A percentile compares a stretch with the other conserved stretches of the same genome.
Evolutionary conservation across 1,140 invertebrate genomes (phyloP).

Genomic region (Leptopilina boulardi): DNA sequence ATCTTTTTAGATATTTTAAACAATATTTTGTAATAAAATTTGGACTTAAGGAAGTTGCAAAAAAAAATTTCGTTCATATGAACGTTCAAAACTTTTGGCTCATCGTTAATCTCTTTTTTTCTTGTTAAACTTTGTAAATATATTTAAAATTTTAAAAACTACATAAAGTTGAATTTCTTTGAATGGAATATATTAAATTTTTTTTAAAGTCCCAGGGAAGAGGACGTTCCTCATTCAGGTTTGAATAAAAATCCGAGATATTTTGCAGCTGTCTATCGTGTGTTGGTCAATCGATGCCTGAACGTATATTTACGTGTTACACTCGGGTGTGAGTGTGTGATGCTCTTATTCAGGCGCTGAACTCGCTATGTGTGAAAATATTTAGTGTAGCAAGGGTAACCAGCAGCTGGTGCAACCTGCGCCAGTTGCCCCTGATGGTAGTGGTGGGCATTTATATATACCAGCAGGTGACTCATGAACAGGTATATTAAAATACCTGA

Average conservation of each 20-base stretch:
- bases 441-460: neutral
- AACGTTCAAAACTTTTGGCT: too few species aligned
- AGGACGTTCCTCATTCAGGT: neutral
- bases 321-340: neutral
- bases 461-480: slow-evolving; percentile 24
- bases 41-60: too few species aligned
- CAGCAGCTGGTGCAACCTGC: slow-evolving; percentile 24
- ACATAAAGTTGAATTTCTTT: too few species aligned
- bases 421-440: neutral
- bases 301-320: too few species aligned
- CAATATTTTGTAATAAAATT: too few species aligned
- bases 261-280: neutral
- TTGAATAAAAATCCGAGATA: neutral
- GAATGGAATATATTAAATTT: neutral
- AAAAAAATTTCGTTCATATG: too few species aligned
- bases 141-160: too few species aligned
- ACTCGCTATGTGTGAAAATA: slow-evolving; percentile 15
- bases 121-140: too few species aligned
- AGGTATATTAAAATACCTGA: slow-evolving; percentile 12
- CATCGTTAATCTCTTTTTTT: too few species aligned
- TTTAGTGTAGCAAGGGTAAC: slow-evolving; percentile 13
- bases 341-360: slow-evolving; percentile 20
- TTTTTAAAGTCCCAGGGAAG: too few species aligned
- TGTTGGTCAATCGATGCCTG: neutral
- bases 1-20: too few species aligned